Evolutionary conservation across 2,888 invertebrate species (phyloP).

Genomic region (Eupithecia vulgata): DNA sequence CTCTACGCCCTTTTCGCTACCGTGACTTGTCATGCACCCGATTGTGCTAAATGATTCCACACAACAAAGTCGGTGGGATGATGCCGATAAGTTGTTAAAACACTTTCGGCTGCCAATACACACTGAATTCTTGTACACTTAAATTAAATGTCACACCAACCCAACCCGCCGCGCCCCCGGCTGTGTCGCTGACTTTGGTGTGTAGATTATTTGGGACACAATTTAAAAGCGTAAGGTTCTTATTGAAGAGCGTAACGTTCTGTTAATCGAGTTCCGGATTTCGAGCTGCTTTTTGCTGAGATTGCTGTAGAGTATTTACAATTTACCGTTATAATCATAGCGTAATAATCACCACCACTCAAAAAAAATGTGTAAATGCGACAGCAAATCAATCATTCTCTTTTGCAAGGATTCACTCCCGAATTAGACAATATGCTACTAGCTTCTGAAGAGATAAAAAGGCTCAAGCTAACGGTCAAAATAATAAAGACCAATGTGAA

Average conservation of each 20-base stretch:
- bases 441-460: no score
- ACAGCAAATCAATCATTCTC: not conserved
- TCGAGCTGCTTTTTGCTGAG: not conserved
- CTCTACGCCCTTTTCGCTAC: conserved; percentile 37
- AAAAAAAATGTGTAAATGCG: not conserved
- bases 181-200: no score
- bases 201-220: not conserved
- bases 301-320: not conserved
- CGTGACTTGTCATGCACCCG: conserved; percentile 27
- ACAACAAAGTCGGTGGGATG: no score
- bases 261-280: not conserved
- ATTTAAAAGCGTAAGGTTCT: not conserved
- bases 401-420: not conserved
- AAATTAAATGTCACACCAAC: not conserved
- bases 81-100: no score
- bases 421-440: not conserved
- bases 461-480: not conserved
- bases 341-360: not conserved
- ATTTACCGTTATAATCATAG: not conserved
- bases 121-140: not conserved
- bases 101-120: not conserved
- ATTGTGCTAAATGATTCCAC: not conserved
- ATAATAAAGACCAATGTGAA: not conserved
- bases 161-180: no score
- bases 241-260: no score